Conservation (phyloP, 2,888 invertebrate species). For the Augiades crinisus region DNA sequence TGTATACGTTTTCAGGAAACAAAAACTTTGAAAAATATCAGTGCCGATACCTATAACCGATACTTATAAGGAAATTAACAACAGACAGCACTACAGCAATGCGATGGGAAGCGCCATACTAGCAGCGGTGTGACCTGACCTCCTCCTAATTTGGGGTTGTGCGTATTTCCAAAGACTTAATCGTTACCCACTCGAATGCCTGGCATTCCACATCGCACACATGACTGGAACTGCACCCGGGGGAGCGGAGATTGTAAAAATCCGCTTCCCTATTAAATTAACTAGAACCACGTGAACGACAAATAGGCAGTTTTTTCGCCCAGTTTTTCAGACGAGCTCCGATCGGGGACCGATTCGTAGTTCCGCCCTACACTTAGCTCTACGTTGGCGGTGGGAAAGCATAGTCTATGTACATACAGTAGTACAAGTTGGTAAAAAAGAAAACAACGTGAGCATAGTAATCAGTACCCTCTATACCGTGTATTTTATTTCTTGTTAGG, state of each 20-base stretch:
- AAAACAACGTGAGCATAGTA: too few relatives aligned
- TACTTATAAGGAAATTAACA: too few relatives aligned
- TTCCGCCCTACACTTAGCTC: constrained; percentile 56
- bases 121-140: too few relatives aligned
- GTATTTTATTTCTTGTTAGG: too few relatives aligned
- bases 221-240: constrained; percentile 26
- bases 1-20: too few relatives aligned
- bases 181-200: neutral
- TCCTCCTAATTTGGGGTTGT: too few relatives aligned
- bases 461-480: too few relatives aligned
- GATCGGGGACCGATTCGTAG: constrained; percentile 43
- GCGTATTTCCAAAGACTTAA: neutral
- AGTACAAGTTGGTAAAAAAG: neutral
- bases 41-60: too few relatives aligned
- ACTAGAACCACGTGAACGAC: constrained; percentile 59
- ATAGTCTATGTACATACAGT: constrained; percentile 7
- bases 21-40: too few relatives aligned
- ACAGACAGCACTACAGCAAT: too few relatives aligned
- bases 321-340: constrained; percentile 37
- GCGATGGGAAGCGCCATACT: too few relatives aligned
- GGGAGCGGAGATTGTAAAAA: constrained; percentile 25
- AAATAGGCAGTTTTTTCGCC: constrained; percentile 33
- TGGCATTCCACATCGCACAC: constrained; percentile 13
- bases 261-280: constrained; percentile 50
- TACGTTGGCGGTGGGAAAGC: constrained; percentile 42